A percentile compares a stretch with the other conserved stretches of the same genome.
phyloP scores from a whole-genome alignment of 2,113 vertebrate genomes.

The Ciconia boyciana region DNA sequence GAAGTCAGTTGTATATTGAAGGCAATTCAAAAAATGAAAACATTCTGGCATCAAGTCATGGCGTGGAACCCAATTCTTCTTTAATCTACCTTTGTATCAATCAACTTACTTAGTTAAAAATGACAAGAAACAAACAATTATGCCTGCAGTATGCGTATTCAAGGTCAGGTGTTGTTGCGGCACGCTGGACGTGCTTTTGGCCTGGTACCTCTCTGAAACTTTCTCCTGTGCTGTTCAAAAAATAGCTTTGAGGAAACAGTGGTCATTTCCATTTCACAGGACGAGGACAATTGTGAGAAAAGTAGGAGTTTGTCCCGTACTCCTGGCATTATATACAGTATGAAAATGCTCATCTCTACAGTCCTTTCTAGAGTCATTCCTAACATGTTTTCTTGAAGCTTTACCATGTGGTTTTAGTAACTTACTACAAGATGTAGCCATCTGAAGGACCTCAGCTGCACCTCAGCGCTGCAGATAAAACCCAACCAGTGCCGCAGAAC shows the following conservation, averaged over 20 bases:
- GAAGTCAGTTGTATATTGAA: not conserved
- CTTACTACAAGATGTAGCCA: rapidly evolving
- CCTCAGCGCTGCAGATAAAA: rapidly evolving
- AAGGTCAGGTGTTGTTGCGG: not conserved
- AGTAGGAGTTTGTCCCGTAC: not conserved
- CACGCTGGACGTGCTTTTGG: rapidly evolving
- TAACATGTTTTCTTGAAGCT: not conserved
- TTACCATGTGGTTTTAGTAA: not conserved
- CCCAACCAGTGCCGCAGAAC: rapidly evolving
- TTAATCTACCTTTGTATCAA: not conserved
- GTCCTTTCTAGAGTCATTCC: not conserved
- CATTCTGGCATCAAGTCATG: not conserved
- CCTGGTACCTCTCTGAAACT: not conserved
- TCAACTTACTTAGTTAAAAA: not conserved
- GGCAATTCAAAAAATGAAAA: not conserved
- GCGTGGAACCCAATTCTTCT: not conserved
- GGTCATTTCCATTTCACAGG: rapidly evolving
- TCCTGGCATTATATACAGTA: too few relatives aligned
- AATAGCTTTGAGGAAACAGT: not conserved
- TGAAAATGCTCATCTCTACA: not conserved
- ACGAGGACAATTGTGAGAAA: not conserved
- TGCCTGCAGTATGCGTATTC: not conserved
- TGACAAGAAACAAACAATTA: not conserved
- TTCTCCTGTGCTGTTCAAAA: not conserved
- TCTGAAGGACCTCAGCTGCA: rapidly evolving